Percentiles rank a stretch among this genome's conserved stretches.
Conservation (phyloP, 2,113 vertebrate species). For the Halcyon senegalensis region DNA sequence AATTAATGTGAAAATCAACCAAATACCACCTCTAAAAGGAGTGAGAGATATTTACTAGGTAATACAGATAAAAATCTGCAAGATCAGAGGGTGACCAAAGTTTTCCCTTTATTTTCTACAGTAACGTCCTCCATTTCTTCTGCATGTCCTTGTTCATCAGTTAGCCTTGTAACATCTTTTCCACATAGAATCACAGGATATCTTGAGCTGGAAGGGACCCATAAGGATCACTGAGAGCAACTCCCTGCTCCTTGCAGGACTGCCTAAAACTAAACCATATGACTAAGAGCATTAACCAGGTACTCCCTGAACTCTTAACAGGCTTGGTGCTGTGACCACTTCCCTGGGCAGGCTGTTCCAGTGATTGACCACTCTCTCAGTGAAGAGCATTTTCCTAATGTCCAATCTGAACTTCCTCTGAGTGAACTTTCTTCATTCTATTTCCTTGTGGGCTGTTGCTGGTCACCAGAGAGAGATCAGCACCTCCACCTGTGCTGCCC, state of each 20-base stretch:
- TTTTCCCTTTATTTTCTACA: background rate
- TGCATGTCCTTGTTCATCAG: background rate
- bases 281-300: fast-evolving
- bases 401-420: background rate
- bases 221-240: background rate
- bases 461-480: background rate
- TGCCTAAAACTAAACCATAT: background rate
- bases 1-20: conserved; percentile 49
- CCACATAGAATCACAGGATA: background rate
- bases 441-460: background rate
- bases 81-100: background rate
- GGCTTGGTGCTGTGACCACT: background rate
- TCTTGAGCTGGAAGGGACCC: background rate
- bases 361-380: background rate
- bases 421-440: background rate
- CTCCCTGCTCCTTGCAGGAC: background rate
- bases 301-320: background rate
- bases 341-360: background rate
- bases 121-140: background rate
- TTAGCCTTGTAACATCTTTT: background rate
- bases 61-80: background rate
- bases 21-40: background rate
- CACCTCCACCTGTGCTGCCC: background rate
- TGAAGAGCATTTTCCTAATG: background rate
- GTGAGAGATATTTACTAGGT: background rate